Base-by-base conservation (phyloP, 2,113 vertebrate genomes). In the Varanus komodoensis region DNA sequence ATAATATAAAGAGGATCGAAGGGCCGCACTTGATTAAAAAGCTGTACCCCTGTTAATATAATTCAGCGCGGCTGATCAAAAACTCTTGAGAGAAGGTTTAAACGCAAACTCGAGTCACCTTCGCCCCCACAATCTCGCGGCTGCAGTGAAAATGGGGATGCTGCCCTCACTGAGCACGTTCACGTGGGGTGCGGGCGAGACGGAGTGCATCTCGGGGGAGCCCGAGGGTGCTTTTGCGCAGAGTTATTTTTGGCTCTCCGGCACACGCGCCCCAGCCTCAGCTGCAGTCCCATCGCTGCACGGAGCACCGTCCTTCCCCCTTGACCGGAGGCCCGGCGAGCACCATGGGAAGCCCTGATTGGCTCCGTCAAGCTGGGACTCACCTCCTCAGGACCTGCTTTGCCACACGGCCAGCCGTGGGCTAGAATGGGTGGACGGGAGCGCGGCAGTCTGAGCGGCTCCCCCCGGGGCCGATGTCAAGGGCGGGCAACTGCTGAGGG, bases 1-100 rank as follows among this genome's bases (percentile, higher is more conserved):
- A 92, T 96, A 95, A 95, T 96, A 97, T 95, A 97, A 97, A 97
- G 95, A 96, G 97, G 96, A 97, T 96, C 95, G 95, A 96, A 97
- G 97, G 95, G 95, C 88, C 84, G 61, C 94, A 95, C 96, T 97
- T 97, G 96, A 97, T 97, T 97, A 96, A 95, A 95, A 95, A 93
- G 95, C 97, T 44, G 68, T 94, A 95, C 92, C 93, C 38, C 84
- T 92, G 94, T 94, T 96, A 95, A 94, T 95, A 92, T 93, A 92
- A 89, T 74, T 82, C 80, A 82, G 71, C 38, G 11, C 27, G 34
- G 80, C 79, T 89, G 79, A 82, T 74, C 50, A 89, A 38, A 67
- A 82, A 74, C n/a, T 73, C n/a, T 74, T 73, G 50, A 44, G 87
- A 74, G 86, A 87, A 78, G 67, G 64, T 89, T 85, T 73, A 74